These are phyloP conservation scores for Catharus ustulatus DNA, from an alignment of 2,797 vertebrate species.

Conservation along the genomic window DNA sequence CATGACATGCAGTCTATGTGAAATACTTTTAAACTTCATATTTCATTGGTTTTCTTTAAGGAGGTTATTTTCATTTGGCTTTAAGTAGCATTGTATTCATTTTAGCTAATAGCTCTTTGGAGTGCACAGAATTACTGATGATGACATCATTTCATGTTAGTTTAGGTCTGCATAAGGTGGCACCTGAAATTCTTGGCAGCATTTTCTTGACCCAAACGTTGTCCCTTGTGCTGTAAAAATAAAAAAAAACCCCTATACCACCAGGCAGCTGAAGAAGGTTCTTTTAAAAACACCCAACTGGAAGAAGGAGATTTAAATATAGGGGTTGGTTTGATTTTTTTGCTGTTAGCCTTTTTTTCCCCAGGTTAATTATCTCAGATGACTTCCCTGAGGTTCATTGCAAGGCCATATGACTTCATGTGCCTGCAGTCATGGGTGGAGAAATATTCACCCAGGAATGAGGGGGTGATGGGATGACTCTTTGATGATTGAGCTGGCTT, in stretches of 20 bases:
- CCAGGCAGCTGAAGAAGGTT: not conserved
- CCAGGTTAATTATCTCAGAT: not conserved
- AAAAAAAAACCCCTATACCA: rapidly evolving
- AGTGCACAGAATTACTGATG: not conserved
- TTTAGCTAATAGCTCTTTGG: not conserved
- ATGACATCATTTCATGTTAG: not conserved
- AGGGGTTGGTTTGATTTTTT: not conserved
- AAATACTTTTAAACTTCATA: not conserved
- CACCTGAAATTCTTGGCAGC: not conserved
- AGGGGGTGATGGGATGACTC: not conserved
- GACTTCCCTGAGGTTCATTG: not conserved
- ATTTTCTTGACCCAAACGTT: not conserved
- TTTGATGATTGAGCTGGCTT: not conserved
- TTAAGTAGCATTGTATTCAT: not conserved
- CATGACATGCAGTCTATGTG: not conserved
- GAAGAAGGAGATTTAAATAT: not conserved
- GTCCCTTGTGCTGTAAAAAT: not conserved
- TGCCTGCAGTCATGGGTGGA: not conserved
- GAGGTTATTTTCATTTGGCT: not conserved
- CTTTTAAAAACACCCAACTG: not conserved
- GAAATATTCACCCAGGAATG: not conserved
- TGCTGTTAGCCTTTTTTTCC: rapidly evolving
- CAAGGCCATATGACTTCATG: not conserved
- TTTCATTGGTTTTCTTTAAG: not conserved
- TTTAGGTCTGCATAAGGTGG: not conserved